phyloP scores from a whole-genome alignment of 2,888 invertebrate species.

The Zaprionus bogoriensis region DNA sequence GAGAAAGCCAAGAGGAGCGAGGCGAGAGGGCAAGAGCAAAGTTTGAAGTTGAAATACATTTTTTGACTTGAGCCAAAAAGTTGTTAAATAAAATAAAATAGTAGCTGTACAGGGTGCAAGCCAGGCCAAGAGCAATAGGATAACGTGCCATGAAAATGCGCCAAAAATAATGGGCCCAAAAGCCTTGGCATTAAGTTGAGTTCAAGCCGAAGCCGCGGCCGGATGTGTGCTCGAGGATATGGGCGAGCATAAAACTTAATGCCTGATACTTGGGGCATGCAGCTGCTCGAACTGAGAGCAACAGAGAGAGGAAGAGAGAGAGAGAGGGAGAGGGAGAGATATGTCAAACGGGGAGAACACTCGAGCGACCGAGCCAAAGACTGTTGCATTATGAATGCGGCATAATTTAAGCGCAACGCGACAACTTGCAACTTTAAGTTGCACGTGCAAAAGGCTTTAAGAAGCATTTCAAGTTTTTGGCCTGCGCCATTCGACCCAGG shows the following conservation, averaged over 20 bases:
- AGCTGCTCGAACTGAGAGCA: background rate
- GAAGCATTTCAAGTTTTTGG: background rate
- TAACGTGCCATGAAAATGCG: conserved; percentile 46
- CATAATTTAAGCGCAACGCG: conserved; percentile 73
- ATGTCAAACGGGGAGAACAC: conserved; percentile 56
- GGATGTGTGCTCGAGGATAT: conserved; percentile 58
- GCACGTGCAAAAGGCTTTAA: conserved; percentile 30
- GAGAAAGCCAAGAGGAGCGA: conserved; percentile 6
- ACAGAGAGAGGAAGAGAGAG: conserved; percentile 39
- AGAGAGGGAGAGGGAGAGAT: conserved; percentile 47
- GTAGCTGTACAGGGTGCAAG: background rate
- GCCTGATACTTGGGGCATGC: conserved; percentile 40
- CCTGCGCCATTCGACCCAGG: too few species aligned
- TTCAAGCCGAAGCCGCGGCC: conserved; percentile 30
- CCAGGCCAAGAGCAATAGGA: background rate
- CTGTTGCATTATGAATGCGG: conserved; percentile 78
- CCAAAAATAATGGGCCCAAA: conserved; percentile 72
- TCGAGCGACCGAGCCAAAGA: conserved; percentile 33
- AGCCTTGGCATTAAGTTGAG: conserved; percentile 68
- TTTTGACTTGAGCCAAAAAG: conserved; percentile 65
- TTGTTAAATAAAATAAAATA: conserved; percentile 52
- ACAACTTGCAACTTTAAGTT: conserved; percentile 15
- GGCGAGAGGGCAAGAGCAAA: conserved; percentile 10
- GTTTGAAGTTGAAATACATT: conserved; percentile 68
- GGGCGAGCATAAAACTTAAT: conserved; percentile 74